Percentiles rank a stretch among this genome's conserved stretches.
Conservation (phyloP, 2,888 invertebrate species). For the Drosophila buzzatii region DNA sequence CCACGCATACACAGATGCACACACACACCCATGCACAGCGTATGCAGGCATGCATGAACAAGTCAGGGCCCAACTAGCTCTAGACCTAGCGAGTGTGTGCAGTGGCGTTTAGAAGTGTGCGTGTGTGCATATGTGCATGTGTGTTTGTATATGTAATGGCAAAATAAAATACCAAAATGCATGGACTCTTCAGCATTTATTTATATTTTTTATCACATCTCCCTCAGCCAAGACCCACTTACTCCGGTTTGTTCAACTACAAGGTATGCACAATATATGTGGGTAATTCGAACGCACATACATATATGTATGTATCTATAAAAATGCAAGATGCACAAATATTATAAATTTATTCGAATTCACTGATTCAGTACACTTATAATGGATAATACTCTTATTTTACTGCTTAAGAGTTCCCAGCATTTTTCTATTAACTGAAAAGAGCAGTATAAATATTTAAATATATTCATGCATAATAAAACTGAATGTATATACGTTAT, state of each 20-base stretch:
- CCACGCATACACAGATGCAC: conserved; percentile 7
- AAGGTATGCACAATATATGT: conserved; percentile 27
- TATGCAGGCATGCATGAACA: conserved; percentile 31
- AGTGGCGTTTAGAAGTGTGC: background rate
- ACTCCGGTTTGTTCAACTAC: conserved; percentile 2
- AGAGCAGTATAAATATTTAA: background rate
- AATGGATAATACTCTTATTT: background rate
- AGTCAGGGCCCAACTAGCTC: conserved; percentile 12
- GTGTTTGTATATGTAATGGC: conserved; percentile 18
- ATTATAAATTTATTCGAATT: conserved; percentile 18
- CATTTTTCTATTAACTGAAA: background rate
- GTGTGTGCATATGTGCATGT: background rate
- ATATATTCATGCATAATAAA: background rate
- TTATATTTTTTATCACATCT: conserved; percentile 32
- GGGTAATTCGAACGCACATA: conserved; percentile 8
- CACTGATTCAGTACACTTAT: conserved; percentile 2
- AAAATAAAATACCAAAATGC: conserved; percentile 60
- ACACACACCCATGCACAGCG: background rate
- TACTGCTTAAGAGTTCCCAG: background rate
- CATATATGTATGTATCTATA: background rate
- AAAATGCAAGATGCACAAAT: conserved; percentile 8
- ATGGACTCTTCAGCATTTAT: conserved; percentile 47
- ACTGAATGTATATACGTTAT: too few species aligned
- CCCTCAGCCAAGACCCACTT: background rate
- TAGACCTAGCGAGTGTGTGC: background rate